Conservation (phyloP, 1,140 invertebrate genomes). For the Neoseiulus cucumeris region DNA sequence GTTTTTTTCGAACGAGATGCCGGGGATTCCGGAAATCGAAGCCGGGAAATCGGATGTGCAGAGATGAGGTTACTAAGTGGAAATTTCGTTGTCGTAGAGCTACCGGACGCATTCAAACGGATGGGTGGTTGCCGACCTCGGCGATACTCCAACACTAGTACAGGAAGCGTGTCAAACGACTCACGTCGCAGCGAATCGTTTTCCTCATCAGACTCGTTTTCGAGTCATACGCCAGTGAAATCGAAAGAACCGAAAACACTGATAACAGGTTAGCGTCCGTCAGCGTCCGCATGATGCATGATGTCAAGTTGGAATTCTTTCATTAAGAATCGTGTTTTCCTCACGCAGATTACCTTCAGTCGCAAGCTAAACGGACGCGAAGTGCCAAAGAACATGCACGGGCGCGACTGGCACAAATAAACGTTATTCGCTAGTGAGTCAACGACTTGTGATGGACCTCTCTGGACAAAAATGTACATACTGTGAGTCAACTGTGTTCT, state of each 20-base stretch:
- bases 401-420: too few relatives aligned
- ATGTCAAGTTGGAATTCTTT: not conserved
- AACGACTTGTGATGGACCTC: too few relatives aligned
- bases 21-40: not conserved
- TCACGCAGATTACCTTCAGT: not conserved
- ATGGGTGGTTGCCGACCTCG: not conserved
- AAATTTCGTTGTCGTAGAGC: not conserved
- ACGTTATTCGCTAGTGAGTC: too few relatives aligned
- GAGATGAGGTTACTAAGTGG: not conserved
- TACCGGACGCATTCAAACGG: not conserved
- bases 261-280: not conserved
- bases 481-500: too few relatives aligned
- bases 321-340: not conserved
- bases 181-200: not conserved
- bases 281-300: not conserved
- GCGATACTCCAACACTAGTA: not conserved
- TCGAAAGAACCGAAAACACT: not conserved
- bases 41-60: not conserved
- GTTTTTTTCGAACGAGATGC: not conserved
- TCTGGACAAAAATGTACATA: too few relatives aligned
- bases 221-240: not conserved
- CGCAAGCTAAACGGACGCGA: not conserved
- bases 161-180: not conserved
- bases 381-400: not conserved
- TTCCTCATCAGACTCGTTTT: not conserved